A percentile compares a stretch with the other conserved stretches of the same genome.
phyloP scores from a whole-genome alignment of 2,888 invertebrate species.

The Alentia gelatinosa region DNA sequence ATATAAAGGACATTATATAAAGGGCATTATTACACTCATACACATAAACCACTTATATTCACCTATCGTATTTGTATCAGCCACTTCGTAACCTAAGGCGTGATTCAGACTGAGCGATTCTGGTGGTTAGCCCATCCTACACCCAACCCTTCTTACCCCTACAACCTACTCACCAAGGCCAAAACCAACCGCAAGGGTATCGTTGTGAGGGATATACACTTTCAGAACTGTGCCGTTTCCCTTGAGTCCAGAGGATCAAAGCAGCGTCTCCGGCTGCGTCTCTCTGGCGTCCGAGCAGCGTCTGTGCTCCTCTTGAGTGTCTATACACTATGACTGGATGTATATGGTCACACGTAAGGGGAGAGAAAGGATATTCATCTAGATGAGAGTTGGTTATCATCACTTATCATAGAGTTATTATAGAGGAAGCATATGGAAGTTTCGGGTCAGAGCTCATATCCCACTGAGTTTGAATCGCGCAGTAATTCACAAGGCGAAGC shows the following conservation, averaged over 20 bases:
- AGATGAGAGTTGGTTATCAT: too few species aligned
- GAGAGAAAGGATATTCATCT: too few species aligned
- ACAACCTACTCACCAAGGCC: not conserved
- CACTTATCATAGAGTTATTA: too few species aligned
- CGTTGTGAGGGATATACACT: not conserved
- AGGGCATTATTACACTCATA: too few species aligned
- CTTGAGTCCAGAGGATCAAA: not conserved
- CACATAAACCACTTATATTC: too few species aligned
- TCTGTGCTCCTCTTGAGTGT: not conserved
- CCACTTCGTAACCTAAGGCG: not conserved
- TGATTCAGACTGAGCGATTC: too few species aligned
- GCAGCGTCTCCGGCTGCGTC: not conserved
- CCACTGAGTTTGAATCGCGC: too few species aligned
- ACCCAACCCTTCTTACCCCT: not conserved
- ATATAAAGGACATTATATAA: too few species aligned
- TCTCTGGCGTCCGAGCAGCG: not conserved
- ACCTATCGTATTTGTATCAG: not conserved
- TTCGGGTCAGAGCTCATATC: too few species aligned
- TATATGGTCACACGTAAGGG: not conserved
- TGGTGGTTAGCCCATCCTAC: not conserved
- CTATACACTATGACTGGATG: not conserved
- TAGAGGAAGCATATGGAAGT: too few species aligned
- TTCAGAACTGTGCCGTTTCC: not conserved
- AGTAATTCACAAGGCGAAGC: too few species aligned
- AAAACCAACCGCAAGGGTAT: not conserved